Percentiles rank a stretch among this genome's conserved stretches.
phyloP scores from a whole-genome alignment of 2,113 vertebrate genomes.

The Pseudopodoces humilis region DNA sequence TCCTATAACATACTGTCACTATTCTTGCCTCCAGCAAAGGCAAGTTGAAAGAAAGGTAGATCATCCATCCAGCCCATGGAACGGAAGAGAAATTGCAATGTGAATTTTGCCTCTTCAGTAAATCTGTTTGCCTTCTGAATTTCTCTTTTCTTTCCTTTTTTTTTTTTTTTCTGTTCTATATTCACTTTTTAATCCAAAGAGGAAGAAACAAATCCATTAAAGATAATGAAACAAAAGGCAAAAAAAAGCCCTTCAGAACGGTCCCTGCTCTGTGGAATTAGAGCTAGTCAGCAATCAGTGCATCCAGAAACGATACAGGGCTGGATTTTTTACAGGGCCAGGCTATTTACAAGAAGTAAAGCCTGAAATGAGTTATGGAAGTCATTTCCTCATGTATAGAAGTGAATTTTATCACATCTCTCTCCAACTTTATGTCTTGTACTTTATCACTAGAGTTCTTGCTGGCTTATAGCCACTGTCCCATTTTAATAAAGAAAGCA shows the following conservation, averaged over 20 bases:
- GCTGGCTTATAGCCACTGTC: conserved; percentile 50
- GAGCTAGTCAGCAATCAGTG: background rate
- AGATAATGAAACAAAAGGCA: background rate
- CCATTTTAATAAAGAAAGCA: conserved; percentile 58
- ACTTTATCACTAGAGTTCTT: conserved; percentile 56
- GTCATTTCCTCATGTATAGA: conserved; percentile 56
- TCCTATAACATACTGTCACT: conserved; percentile 38
- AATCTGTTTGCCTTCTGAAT: background rate
- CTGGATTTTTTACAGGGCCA: background rate
- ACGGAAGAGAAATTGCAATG: conserved; percentile 25
- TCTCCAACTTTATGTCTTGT: conserved; percentile 61
- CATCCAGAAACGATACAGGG: background rate
- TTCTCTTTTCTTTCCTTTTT: background rate
- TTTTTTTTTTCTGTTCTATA: background rate
- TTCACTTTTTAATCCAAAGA: background rate
- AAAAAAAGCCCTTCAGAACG: background rate
- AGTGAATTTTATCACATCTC: conserved; percentile 64
- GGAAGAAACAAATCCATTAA: background rate
- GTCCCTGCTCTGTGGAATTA: background rate
- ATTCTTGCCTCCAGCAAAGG: conserved; percentile 54
- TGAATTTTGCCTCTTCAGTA: conserved; percentile 22
- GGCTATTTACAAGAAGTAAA: conserved; percentile 56
- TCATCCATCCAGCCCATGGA: background rate
- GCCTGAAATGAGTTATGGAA: conserved; percentile 57
- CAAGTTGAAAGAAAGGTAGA: conserved; percentile 56